Percentiles rank a stretch among this genome's conserved stretches.
phyloP scores from a whole-genome alignment of 2,113 vertebrate species.

The Mugil cephalus region DNA sequence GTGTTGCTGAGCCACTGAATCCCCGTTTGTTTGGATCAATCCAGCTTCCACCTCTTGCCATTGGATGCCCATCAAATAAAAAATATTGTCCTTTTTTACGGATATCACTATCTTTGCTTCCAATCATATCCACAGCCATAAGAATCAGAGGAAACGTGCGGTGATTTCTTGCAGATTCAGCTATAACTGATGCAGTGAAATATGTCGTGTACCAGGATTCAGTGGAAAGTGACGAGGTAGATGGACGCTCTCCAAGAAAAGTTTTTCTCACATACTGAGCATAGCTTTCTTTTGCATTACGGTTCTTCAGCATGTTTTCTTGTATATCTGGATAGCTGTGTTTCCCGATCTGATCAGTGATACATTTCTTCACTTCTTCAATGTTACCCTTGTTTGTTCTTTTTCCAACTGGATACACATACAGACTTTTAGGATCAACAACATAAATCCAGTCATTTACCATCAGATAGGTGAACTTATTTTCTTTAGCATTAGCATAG shows the following conservation, averaged over 20 bases:
- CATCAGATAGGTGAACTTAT: slow-evolving; percentile 1
- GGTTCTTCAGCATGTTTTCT: background rate
- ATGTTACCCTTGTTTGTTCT: slow-evolving; percentile 48
- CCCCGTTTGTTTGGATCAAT: slow-evolving; percentile 35
- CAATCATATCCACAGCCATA: slow-evolving; percentile 26
- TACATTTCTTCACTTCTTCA: accelerated
- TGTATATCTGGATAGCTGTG: background rate
- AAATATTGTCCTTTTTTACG: background rate
- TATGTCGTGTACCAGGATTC: slow-evolving; percentile 32
- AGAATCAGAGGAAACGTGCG: slow-evolving; percentile 54
- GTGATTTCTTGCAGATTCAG: slow-evolving; percentile 62
- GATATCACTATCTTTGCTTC: background rate
- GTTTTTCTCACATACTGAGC: background rate
- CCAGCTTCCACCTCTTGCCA: background rate
- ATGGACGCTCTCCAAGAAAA: background rate
- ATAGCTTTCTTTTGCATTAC: background rate
- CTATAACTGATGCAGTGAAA: slow-evolving; percentile 56
- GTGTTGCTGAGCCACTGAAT: slow-evolving; percentile 25
- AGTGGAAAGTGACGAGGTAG: accelerated
- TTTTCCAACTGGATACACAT: slow-evolving; percentile 53
- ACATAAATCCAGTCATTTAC: slow-evolving; percentile 55
- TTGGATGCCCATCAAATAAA: slow-evolving; percentile 20
- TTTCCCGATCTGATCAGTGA: background rate
- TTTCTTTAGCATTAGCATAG: slow-evolving; percentile 10
- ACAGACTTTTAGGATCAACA: accelerated